phyloP scores from a whole-genome alignment of 1,140 invertebrate species.

The Drosophila mojavensis region DNA sequence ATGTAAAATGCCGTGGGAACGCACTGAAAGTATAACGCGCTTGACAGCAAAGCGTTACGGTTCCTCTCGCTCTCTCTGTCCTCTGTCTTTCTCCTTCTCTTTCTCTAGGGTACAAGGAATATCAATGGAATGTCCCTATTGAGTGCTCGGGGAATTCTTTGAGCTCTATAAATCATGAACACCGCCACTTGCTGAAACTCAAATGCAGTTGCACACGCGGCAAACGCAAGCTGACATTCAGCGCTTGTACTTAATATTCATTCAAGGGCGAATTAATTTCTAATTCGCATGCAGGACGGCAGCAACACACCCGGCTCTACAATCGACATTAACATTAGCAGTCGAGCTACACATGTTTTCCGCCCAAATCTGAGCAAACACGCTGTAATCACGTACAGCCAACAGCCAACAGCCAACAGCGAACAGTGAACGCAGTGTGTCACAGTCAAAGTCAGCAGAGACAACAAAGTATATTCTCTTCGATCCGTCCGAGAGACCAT shows the following conservation, averaged over 20 bases:
- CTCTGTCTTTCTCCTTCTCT: slow-evolving; percentile 8
- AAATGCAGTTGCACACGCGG: slow-evolving; percentile 49
- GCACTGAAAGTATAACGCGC: slow-evolving; percentile 31
- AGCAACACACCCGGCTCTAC: slow-evolving; percentile 43
- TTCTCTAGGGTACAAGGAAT: not conserved
- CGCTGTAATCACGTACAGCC: slow-evolving; percentile 66
- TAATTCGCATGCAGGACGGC: slow-evolving; percentile 78
- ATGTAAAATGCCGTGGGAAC: slow-evolving; percentile 72
- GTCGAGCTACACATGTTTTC: slow-evolving; percentile 82
- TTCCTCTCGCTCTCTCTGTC: not conserved
- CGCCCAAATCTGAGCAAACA: slow-evolving; percentile 74
- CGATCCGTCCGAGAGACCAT: not conserved
- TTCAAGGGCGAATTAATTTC: slow-evolving; percentile 77
- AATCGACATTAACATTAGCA: slow-evolving; percentile 73
- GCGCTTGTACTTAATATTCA: slow-evolving; percentile 49
- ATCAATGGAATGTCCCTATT: slow-evolving; percentile 45
- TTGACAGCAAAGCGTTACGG: slow-evolving; percentile 47
- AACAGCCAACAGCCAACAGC: not conserved
- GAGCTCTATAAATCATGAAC: slow-evolving; percentile 39
- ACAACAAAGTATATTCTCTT: slow-evolving; percentile 41
- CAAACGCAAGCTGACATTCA: slow-evolving; percentile 43
- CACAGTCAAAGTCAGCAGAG: not conserved
- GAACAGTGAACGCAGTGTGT: not conserved
- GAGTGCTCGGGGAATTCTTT: slow-evolving; percentile 1
- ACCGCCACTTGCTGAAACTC: slow-evolving; percentile 31